phyloP scores from a whole-genome alignment of 2,888 invertebrate genomes.

The Eristalis arbustorum region DNA sequence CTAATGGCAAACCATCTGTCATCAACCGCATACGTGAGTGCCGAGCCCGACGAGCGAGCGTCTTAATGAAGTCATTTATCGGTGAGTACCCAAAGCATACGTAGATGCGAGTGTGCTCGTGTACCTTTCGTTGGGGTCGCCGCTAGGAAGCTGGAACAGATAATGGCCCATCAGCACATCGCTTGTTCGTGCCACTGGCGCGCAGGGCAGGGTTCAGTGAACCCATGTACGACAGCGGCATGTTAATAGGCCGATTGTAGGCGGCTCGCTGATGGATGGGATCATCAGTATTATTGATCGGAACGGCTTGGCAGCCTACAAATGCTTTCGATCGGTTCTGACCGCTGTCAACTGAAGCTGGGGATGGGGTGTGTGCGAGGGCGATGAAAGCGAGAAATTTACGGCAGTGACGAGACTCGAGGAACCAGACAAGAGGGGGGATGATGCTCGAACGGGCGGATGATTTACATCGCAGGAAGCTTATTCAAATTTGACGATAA shows the following conservation, averaged over 20 bases:
- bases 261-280: background rate
- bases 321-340: too few relatives aligned
- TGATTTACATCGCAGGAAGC: background rate
- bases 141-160: conserved; percentile 1
- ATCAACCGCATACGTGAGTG: conserved; percentile 23
- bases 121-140: background rate
- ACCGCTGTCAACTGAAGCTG: too few relatives aligned
- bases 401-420: too few relatives aligned
- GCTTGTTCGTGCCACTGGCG: background rate
- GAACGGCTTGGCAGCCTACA: background rate
- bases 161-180: background rate
- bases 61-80: conserved; percentile 56
- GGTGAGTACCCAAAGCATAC: conserved; percentile 1
- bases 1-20: conserved; percentile 46
- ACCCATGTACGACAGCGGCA: background rate
- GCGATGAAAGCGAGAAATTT: too few relatives aligned
- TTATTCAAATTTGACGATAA: background rate
- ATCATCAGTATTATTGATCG: conserved; percentile 1
- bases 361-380: too few relatives aligned
- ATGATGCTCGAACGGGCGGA: background rate
- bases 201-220: conserved; percentile 13
- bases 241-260: conserved; percentile 2
- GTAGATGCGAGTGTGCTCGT: background rate
- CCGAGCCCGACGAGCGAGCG: conserved; percentile 9
- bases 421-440: too few relatives aligned